Base-by-base conservation (phyloP, 2,797 vertebrate species). In the Pempheris klunzingeri region DNA sequence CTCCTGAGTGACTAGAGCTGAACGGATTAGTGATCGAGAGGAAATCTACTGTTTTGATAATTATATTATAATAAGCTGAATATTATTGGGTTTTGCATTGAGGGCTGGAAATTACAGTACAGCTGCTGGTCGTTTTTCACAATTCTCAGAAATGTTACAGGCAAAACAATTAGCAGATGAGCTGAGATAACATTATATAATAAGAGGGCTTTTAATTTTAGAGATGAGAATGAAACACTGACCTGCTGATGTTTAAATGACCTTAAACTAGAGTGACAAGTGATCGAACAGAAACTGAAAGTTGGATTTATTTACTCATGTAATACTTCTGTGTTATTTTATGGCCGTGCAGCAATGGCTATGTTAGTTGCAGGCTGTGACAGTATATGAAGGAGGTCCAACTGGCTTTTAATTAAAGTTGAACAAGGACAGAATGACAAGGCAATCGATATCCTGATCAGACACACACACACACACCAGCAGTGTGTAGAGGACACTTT, bases 281-380 rank as follows among this genome's bases (percentile, higher is more conserved):
- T n/a, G n/a, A n/a, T n/a, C n/a, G 38, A 88, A 88, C 20, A n/a
- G 66, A 91, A 92, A 92, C 72, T 80, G 78, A 88, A 88, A 89
- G 61, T 55, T 61, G 6, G 26, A 32, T 55, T 36, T 68, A 38
- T 61, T 28, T 7, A 26, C 43, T 41, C 30, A 18, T 50, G 58
- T 57, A 58, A 57, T 41, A 22, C 65, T 4, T 68, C 11, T 18
- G n/a, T 58, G 50, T 49, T 24, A 34, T 54, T 71, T 53, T 22
- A 60, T 41, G 15, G 24, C 39, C 36, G n/a, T 43, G 26, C 28
- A 57, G 30, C 15, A 14, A n/a, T 5, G 10, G 22, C 1, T 30
- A 2, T 49, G 26, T 14, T 20, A 54, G 38, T 4, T 54, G 20
- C 20, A 47, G 32, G 11, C 32, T 49, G 8, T 46, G 9, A 14